Percentiles rank a stretch among this genome's conserved stretches.
Evolutionary conservation across 2,113 vertebrate genomes (phyloP).

Genomic region (Chamaea fasciata): DNA sequence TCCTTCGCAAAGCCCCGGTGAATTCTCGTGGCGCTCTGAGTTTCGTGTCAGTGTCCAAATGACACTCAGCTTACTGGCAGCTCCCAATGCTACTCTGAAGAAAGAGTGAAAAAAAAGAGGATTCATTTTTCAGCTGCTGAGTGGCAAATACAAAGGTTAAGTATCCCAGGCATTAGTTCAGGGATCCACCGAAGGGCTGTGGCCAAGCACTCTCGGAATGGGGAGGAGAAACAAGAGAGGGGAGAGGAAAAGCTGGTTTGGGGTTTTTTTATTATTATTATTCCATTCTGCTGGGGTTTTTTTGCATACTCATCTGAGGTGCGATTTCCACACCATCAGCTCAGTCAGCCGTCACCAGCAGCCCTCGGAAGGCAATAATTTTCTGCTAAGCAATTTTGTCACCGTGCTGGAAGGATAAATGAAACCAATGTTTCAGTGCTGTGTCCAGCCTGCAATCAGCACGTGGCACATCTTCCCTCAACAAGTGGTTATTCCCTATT

Average conservation of each 20-base stretch:
- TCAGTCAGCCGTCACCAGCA: background rate
- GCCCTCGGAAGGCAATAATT: background rate
- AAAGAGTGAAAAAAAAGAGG: background rate
- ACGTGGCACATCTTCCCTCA: background rate
- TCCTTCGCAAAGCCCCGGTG: background rate
- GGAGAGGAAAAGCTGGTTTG: background rate
- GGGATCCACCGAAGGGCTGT: background rate
- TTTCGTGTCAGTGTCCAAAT: background rate
- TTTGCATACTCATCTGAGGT: background rate
- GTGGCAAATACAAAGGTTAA: background rate
- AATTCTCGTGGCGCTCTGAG: fast-evolving
- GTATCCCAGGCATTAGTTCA: background rate
- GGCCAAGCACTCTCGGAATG: background rate
- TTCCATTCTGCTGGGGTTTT: background rate
- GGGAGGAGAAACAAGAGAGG: background rate
- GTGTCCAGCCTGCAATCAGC: background rate
- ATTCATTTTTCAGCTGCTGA: background rate
- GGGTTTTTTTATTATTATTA: background rate
- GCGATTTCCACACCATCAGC: constrained; percentile 11
- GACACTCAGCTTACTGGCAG: background rate
- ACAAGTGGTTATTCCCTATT: background rate
- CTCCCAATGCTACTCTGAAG: background rate
- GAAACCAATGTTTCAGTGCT: background rate
- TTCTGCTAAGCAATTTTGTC: constrained; percentile 47
- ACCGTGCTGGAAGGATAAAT: background rate